Percentiles rank a stretch among this genome's conserved stretches.
Conservation (phyloP, 2,888 invertebrate species). For the Macrophya alboannulata region DNA sequence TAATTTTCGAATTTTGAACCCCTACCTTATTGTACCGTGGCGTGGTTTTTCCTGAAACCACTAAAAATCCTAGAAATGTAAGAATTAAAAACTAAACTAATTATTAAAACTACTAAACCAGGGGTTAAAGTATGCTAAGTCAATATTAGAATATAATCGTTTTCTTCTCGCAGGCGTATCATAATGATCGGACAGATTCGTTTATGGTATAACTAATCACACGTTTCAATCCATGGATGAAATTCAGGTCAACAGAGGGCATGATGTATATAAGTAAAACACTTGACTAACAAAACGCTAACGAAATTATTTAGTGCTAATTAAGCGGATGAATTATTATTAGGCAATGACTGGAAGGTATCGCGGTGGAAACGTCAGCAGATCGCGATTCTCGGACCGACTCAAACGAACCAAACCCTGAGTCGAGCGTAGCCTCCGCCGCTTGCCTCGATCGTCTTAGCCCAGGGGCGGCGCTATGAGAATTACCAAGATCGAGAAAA, state of each 20-base stretch:
- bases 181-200: slow-evolving; percentile 20
- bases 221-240: slow-evolving; percentile 46
- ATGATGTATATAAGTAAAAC: slow-evolving; percentile 31
- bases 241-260: slow-evolving; percentile 44
- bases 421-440: slow-evolving; percentile 73
- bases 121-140: neutral
- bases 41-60: slow-evolving; percentile 60
- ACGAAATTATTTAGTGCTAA: slow-evolving; percentile 34
- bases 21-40: slow-evolving; percentile 50
- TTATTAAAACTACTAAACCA: neutral
- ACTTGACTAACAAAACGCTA: slow-evolving; percentile 1
- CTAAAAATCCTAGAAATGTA: slow-evolving; percentile 59
- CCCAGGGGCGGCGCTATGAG: slow-evolving; percentile 37
- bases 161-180: slow-evolving; percentile 15
- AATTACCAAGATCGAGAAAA: neutral
- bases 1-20: neutral
- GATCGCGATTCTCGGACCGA: slow-evolving; percentile 74
- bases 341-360: slow-evolving; percentile 9
- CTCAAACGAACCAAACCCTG: slow-evolving; percentile 73
- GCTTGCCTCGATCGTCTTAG: slow-evolving; percentile 58
- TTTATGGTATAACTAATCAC: slow-evolving; percentile 13
- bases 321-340: slow-evolving; percentile 33
- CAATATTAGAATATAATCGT: slow-evolving; percentile 16
- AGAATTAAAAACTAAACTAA: slow-evolving; percentile 42
- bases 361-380: slow-evolving; percentile 73